Percentiles rank a stretch among this genome's conserved stretches.
These are phyloP conservation scores for Oophaga pumilio DNA, from an alignment of 2,113 vertebrate genomes.

Conservation along the genomic window DNA sequence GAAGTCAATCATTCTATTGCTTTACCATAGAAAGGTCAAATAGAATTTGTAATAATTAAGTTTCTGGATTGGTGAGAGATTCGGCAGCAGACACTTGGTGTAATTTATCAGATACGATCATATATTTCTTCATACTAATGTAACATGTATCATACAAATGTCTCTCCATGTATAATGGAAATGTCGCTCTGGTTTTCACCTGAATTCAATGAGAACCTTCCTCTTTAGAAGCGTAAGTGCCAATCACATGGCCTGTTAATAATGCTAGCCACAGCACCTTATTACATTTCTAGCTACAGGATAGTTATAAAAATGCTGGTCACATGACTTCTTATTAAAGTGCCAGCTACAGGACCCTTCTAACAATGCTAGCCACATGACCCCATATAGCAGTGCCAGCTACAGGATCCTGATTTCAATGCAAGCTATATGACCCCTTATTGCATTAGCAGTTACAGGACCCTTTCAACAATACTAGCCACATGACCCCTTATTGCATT, in stretches of 20 bases:
- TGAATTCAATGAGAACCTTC: no score
- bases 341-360: no score
- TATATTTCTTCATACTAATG: background rate
- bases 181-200: no score
- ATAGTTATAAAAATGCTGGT: no score
- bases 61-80: background rate
- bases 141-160: background rate
- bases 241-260: no score
- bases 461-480: background rate
- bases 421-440: background rate
- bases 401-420: background rate
- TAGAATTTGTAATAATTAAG: background rate
- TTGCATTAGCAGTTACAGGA: background rate
- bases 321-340: no score
- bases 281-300: no score
- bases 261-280: no score
- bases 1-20: background rate
- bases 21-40: background rate
- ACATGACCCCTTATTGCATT: background rate
- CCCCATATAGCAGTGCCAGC: background rate
- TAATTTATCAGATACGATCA: background rate
- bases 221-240: no score
- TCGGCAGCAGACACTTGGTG: background rate
- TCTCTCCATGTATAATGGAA: no score
- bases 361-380: no score